phyloP scores from a whole-genome alignment of 2,888 invertebrate species.

The Neuroscelio doddi region DNA sequence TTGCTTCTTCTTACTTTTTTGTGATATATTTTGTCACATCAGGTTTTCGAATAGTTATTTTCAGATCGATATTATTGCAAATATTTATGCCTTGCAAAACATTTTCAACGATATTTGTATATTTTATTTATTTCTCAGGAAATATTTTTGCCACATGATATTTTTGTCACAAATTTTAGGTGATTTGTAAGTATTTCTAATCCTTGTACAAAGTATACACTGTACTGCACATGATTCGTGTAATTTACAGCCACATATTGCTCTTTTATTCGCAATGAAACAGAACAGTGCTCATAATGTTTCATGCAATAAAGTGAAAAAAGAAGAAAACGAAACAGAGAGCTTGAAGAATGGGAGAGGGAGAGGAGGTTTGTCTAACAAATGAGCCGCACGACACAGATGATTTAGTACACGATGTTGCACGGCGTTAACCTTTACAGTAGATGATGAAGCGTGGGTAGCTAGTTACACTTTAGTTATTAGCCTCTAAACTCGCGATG shows the following conservation, averaged over 20 bases:
- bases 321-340: slow-evolving; percentile 12
- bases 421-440: slow-evolving; percentile 58
- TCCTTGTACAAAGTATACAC: no score
- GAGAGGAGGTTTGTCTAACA: slow-evolving; percentile 64
- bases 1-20: not conserved
- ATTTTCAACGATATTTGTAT: no score
- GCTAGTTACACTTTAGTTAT: slow-evolving; percentile 56
- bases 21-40: slow-evolving; percentile 1
- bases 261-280: slow-evolving; percentile 14
- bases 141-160: no score
- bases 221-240: no score
- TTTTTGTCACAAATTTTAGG: no score
- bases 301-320: not conserved
- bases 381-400: slow-evolving; percentile 69
- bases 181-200: no score
- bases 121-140: no score
- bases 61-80: no score
- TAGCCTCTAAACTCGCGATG: slow-evolving; percentile 39
- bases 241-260: not conserved
- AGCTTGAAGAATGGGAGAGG: slow-evolving; percentile 6
- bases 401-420: slow-evolving; percentile 64
- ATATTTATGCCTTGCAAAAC: no score
- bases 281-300: no score
- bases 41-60: not conserved
- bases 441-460: slow-evolving; percentile 55